Evolutionary conservation across 2,797 vertebrate genomes (phyloP), one percentile per base, ranked within the genome.

Genomic region (Sebastes cheni): DNA sequence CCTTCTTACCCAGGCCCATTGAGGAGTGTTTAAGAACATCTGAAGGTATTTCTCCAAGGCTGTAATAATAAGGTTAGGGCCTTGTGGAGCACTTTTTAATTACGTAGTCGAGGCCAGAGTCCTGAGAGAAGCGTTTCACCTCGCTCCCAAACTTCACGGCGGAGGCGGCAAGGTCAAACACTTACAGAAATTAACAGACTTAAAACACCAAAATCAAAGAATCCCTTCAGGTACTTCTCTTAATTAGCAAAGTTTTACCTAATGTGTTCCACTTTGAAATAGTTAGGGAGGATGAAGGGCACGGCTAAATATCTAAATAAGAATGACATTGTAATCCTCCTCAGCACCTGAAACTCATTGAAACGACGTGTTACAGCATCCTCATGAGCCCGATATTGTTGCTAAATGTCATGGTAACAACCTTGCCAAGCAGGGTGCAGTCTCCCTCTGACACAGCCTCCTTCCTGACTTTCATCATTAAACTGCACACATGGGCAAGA

Each of bases 11-110:
- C 42, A 39, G 29, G 25, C 67, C 69, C 69, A 68, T 42, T 66
- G 77, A 82, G 77, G 52, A 86, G 80, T 56, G 79, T 82, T 87
- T 84, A 86, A 85, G 76, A 87, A 81, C 79, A 88, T 87, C 70
- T 82, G 73, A 91, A 75, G 72, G 80, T 89, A 86, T 86, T 86
- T 83, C 75, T 87, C 75, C 82, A 66, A 86, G 84, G 67, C 78
- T 84, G 64, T 72, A 87, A 85, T 90, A 88, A 94, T 92, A 88
- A 92, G 88, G 80, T 92, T 85, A 71, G 79, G 81, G 82, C 86
- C 81, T 85, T 58, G 79, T 73, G 80, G 84, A 86, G 86, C 81
- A 74, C 67, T 90, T 93, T 93, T 93, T 92, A 94, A 95, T 94
- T 94, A 92, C 87, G 88, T 80, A 82, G 86, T 82, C 83, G 79